Base-by-base conservation (phyloP, 2,888 invertebrate genomes). In the Troides helena region DNA sequence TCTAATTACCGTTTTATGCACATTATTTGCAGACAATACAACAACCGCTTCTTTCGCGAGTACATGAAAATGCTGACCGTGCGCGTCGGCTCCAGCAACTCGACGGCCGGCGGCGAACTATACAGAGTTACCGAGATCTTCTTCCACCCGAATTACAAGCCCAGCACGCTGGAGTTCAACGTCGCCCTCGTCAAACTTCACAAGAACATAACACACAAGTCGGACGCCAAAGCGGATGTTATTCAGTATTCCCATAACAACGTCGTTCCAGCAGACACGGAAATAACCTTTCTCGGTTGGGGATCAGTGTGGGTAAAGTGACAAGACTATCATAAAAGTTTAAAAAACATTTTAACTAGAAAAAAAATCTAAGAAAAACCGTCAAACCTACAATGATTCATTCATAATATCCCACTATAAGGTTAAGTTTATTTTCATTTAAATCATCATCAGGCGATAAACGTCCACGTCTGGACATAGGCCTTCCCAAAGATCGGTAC, bases 111-210 rank as follows among this genome's bases (percentile, higher is more conserved):
- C 0, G 92, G 92, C 0, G 84, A 87, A 12, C 25, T 86, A 0
- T 74, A 85, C 5, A 76, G 80, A 0, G 88, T 91, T 14, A 71
- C 84, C 0, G 90, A 90, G 72, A 88, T 92, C 72, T 85, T 83
- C 80, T 92, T 92, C 83, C 92, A 92, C 30, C 92, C 92, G 2
- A 92, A 92, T 81, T 92, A 92, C 78, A 90, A 90, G 73, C 90
- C 92, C 0, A 78, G 82, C 14, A 89, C 84, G 0, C 71, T 92
- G 68, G 87, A 88, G 65, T 91, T 89, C 78, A 91, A 92, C 79
- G 83, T 86, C 58, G 92, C 90, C 0, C 80, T 90, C 0, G 67
- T 92, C 17, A 84, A 81, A 67, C 76, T 90, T 0, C 82, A 87
- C 66, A 88, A 84, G 77, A 90, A 89, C 73, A 74, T 91, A 70